Conservation (phyloP, 2,797 vertebrate genomes). For the Epinephelus coioides region DNA sequence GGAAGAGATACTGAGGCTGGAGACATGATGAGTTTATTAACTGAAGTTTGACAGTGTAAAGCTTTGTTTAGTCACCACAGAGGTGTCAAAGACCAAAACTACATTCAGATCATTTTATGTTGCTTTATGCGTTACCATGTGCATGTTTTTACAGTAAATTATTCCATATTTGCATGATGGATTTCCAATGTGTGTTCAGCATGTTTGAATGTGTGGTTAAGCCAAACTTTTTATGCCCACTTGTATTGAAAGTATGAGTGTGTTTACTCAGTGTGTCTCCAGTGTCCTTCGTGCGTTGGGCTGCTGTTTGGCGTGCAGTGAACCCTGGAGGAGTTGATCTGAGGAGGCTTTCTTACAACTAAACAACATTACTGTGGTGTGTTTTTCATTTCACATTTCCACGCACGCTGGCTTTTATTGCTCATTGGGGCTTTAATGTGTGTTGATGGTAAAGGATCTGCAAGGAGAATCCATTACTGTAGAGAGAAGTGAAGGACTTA, state of each 20-base stretch:
- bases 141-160: neutral
- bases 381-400: slow-evolving; percentile 16
- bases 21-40: neutral
- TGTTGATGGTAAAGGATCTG: slow-evolving; percentile 4
- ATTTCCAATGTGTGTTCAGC: neutral
- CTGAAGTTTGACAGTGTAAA: neutral
- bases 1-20: neutral
- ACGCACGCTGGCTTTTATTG: slow-evolving; percentile 1
- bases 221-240: neutral
- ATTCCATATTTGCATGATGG: neutral
- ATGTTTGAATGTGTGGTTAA: neutral
- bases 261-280: neutral
- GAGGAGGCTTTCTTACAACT: slow-evolving; percentile 2
- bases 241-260: neutral
- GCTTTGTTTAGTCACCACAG: no score
- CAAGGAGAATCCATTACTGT: slow-evolving; percentile 7
- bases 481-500: neutral
- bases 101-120: no score
- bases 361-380: neutral
- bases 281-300: neutral
- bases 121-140: no score
- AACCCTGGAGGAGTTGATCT: neutral
- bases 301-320: slow-evolving; percentile 2
- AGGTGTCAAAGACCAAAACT: no score
- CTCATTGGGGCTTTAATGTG: neutral